phyloP scores from a whole-genome alignment of 2,888 invertebrate species.

The Noctua comes region DNA sequence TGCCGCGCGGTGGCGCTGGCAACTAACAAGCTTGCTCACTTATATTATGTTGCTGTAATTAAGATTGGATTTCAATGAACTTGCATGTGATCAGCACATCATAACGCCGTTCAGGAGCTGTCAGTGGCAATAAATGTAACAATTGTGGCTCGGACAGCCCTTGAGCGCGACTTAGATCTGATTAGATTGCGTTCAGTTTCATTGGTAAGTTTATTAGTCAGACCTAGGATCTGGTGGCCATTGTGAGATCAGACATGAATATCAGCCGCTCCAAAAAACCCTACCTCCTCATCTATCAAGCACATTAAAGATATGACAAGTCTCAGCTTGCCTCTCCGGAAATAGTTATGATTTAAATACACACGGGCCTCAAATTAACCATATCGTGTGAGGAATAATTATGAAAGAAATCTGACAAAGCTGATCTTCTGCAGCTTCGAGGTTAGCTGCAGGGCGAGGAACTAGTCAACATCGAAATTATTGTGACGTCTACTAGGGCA shows the following conservation, averaged over 20 bases:
- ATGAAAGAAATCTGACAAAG: not conserved
- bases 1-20: too few species aligned
- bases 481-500: too few species aligned
- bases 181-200: not conserved
- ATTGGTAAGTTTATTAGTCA: not conserved
- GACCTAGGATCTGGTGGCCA: not conserved
- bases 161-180: not conserved
- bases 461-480: not conserved
- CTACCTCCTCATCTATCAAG: not conserved
- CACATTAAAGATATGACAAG: not conserved
- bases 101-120: not conserved
- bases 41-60: not conserved
- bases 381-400: too few species aligned
- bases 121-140: not conserved
- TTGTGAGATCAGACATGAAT: not conserved
- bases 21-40: not conserved
- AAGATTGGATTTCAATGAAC: not conserved
- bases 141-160: not conserved
- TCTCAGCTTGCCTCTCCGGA: not conserved
- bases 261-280: not conserved
- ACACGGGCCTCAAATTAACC: not conserved
- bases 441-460: not conserved
- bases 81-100: not conserved
- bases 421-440: not conserved
- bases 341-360: not conserved